Percentiles rank a stretch among this genome's conserved stretches.
Evolutionary conservation across 2,888 invertebrate species (phyloP).

Genomic region (Tortrix viridana): DNA sequence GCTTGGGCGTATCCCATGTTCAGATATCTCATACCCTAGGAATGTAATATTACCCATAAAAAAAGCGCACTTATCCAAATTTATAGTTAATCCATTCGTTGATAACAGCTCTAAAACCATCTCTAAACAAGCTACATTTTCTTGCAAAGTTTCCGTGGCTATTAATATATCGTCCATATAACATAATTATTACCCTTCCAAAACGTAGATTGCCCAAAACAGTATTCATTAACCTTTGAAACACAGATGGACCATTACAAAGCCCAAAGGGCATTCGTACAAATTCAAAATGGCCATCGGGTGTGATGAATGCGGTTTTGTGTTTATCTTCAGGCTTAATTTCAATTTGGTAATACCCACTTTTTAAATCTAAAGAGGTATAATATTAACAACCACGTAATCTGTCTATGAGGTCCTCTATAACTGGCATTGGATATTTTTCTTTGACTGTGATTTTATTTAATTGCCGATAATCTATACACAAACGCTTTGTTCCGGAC

Average conservation of each 20-base stretch:
- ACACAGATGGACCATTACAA: conserved; percentile 1
- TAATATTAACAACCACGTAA: too few species aligned
- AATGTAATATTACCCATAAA: neutral
- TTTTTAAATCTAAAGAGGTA: too few species aligned
- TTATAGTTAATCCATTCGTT: conserved; percentile 8
- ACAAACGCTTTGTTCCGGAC: conserved; percentile 4
- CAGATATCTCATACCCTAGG: conserved; percentile 6
- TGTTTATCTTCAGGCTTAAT: too few species aligned
- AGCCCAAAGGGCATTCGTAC: conserved; percentile 1
- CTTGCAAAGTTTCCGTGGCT: conserved; percentile 12
- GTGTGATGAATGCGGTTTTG: too few species aligned
- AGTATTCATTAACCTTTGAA: conserved; percentile 1
- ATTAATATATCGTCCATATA: conserved; percentile 22
- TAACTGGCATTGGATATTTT: too few species aligned
- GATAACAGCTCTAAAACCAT: neutral
- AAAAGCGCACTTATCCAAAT: conserved; percentile 15
- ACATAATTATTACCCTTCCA: conserved; percentile 5
- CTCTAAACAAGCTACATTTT: conserved; percentile 11
- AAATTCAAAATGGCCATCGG: too few species aligned
- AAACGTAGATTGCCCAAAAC: neutral
- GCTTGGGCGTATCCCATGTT: neutral
- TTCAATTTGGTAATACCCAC: too few species aligned
- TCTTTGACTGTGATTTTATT: too few species aligned
- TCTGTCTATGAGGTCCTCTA: too few species aligned
- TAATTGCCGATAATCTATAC: too few species aligned